Evolutionary conservation across 2,113 vertebrate genomes (phyloP).

Genomic region (Blennius ocellaris): DNA sequence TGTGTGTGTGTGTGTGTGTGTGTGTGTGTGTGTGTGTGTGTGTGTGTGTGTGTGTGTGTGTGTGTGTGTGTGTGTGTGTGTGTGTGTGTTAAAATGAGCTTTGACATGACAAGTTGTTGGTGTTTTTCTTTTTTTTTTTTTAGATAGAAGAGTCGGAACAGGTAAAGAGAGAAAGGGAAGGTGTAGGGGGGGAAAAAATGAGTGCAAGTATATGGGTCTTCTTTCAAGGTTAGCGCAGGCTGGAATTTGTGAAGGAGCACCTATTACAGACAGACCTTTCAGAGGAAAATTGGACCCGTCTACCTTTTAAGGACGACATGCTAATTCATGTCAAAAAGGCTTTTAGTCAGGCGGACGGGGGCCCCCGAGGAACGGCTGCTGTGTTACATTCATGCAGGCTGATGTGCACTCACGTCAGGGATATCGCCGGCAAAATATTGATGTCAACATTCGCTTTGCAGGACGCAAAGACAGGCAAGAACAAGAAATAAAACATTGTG

Average conservation of each 20-base stretch:
- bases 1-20: too few relatives aligned
- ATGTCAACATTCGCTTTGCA: conserved; percentile 46
- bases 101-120: conserved; percentile 47
- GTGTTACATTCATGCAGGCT: conserved; percentile 63
- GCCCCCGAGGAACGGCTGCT: conserved; percentile 52
- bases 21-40: neutral
- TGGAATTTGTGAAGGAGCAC: conserved; percentile 92
- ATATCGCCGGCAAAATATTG: conserved; percentile 48
- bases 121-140: conserved; percentile 15
- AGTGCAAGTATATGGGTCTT: conserved; percentile 39
- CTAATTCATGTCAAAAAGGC: conserved; percentile 92
- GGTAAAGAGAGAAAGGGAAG: conserved; percentile 55
- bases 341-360: conserved; percentile 79
- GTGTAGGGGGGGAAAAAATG: conserved; percentile 69
- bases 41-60: conserved; percentile 31
- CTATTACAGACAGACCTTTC: conserved; percentile 96
- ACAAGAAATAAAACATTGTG: neutral
- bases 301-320: conserved; percentile 97
- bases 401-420: conserved; percentile 54
- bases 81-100: conserved; percentile 55
- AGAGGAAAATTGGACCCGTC: conserved; percentile 92
- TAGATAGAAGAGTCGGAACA: neutral
- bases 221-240: conserved; percentile 83
- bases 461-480: conserved; percentile 7
- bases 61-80: conserved; percentile 3